Percentiles rank a stretch among this genome's conserved stretches.
Conservation (phyloP, 2,888 invertebrate species). For the Lordiphosa fenestrarum region DNA sequence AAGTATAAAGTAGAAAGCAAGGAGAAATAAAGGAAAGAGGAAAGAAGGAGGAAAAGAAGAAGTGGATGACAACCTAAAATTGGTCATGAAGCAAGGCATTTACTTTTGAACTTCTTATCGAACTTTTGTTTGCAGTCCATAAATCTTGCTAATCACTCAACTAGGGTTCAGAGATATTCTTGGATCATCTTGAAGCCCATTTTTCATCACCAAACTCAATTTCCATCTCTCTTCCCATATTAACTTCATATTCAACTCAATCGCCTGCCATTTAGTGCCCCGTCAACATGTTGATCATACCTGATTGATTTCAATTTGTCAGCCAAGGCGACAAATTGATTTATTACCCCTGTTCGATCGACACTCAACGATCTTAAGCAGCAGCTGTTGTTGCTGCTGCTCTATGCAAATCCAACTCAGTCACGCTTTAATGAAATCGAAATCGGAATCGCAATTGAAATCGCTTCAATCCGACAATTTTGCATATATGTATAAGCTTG, state of each 20-base stretch:
- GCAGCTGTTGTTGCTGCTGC: constrained; percentile 28
- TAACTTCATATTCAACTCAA: constrained; percentile 22
- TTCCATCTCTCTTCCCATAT: not conserved
- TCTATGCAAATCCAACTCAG: constrained; percentile 61
- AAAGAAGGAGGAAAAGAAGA: too few relatives aligned
- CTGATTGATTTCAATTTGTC: constrained; percentile 70
- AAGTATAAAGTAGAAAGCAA: too few relatives aligned
- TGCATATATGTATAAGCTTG: constrained; percentile 47
- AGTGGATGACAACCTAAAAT: too few relatives aligned
- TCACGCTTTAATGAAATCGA: constrained; percentile 60
- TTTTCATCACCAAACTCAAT: too few relatives aligned
- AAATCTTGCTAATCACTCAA: too few relatives aligned
- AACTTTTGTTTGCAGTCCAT: too few relatives aligned
- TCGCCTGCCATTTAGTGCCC: constrained; percentile 37
- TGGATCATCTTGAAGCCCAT: too few relatives aligned
- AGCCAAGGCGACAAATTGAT: constrained; percentile 65
- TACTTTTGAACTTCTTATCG: too few relatives aligned
- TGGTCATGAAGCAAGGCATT: too few relatives aligned
- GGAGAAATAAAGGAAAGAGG: too few relatives aligned
- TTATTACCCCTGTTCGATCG: constrained; percentile 51
- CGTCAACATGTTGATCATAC: constrained; percentile 44
- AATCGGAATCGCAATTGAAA: constrained; percentile 54
- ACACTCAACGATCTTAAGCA: constrained; percentile 50
- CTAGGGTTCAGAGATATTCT: too few relatives aligned
- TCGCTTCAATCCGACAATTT: constrained; percentile 40